Conservation (phyloP, 2,113 vertebrate species). For the Corythaeola cristata region DNA sequence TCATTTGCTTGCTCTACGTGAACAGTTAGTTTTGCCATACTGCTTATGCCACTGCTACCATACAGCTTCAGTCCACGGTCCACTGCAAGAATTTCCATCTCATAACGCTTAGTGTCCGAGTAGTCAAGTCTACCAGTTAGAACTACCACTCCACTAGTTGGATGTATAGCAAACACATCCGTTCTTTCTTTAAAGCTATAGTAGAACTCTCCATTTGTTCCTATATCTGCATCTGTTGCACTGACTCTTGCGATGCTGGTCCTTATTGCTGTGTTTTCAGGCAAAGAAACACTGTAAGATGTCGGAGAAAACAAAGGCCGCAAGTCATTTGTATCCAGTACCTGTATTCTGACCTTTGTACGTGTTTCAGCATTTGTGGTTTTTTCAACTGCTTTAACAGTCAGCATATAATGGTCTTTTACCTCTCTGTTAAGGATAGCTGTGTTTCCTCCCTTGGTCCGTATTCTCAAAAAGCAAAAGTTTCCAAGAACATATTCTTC, state of each 20-base stretch:
- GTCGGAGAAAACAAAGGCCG: constrained; percentile 96
- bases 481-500: constrained; percentile 93
- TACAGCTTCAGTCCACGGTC: constrained; percentile 97
- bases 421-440: constrained; percentile 97
- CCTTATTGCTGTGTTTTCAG: constrained; percentile 90
- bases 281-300: constrained; percentile 92
- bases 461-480: constrained; percentile 96
- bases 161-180: constrained; percentile 95
- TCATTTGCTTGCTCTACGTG: constrained; percentile 91
- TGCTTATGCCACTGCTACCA: constrained; percentile 95
- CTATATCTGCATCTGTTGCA: constrained; percentile 96
- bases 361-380: constrained; percentile 84
- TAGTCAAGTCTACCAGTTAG: constrained; percentile 91
- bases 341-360: constrained; percentile 85
- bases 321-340: constrained; percentile 97
- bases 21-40: constrained; percentile 91
- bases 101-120: constrained; percentile 83
- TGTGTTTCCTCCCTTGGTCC: constrained; percentile 98
- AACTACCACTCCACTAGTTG: constrained; percentile 90
- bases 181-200: constrained; percentile 97
- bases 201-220: constrained; percentile 98
- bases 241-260: constrained; percentile 91
- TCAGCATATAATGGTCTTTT: constrained; percentile 90
- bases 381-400: constrained; percentile 91
- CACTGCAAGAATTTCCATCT: constrained; percentile 93